Evolutionary conservation across 1,140 invertebrate genomes (phyloP), one percentile per base, ranked within the genome.

Genomic region (Nephotettix cincticeps): DNA sequence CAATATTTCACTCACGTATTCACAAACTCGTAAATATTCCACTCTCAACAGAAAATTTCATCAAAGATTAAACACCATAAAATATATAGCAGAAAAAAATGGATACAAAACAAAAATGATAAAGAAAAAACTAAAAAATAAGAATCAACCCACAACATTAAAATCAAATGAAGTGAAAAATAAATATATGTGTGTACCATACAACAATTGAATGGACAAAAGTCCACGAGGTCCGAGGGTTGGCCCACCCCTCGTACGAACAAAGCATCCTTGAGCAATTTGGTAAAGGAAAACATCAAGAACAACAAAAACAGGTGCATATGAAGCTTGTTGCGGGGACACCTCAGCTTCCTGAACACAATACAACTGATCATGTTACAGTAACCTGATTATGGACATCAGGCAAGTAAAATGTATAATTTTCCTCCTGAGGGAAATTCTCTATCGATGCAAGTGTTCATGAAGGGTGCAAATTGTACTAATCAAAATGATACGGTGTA

Each of bases 241-340:
- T 87, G 75, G 1, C 85, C 86, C 1, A 87, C 75, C 30, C 89
- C 89, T 11, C 82, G 83, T 23, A 86, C 81, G 73, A 89, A 86
- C 1, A 89, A 76, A 11, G 83, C 79, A 65, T 88, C 84, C 74
- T 88, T 88, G 2, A 90, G 74, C 0, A 90, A 79, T 0, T 84
- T 84, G 74, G 88, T 83, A 19, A 84, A 81, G 0, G 88, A 87
- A 58, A 89, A 78, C 21, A 88, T 80, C 64, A 90, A 88, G 76
- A 90, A 91, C 1, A 89, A 89, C 0, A 84, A 78, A 77, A 91
- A 91, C 17, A 90, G 80, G 72, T 91, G 87, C 77, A 90, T 85
- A 78, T 91, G 89, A 3, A 91, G 79, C 68, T 86, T 88, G 75
- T 91, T 91, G 51, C 88, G 78, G 0, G 88, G 85, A 77, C 88